These are phyloP conservation scores for Dreissena rostriformis DNA, from an alignment of 1,140 invertebrate species.

Conservation along the genomic window DNA sequence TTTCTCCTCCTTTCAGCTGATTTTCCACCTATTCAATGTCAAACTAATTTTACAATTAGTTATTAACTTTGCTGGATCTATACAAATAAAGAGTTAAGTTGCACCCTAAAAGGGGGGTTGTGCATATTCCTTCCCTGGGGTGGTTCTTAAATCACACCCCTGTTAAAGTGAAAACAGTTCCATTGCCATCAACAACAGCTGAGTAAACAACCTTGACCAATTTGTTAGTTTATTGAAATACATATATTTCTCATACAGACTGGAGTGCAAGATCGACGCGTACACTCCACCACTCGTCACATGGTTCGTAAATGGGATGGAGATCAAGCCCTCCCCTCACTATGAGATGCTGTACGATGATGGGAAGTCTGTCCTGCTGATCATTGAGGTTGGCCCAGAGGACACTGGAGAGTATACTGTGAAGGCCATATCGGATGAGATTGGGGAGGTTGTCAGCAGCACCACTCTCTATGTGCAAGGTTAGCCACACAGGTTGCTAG, in stretches of 20 bases:
- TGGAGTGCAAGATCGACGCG: conserved; percentile 77
- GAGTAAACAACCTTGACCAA: no score
- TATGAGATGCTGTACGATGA: conserved; percentile 79
- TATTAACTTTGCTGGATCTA: no score
- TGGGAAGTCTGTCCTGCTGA: conserved; percentile 76
- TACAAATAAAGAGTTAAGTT: no score
- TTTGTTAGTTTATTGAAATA: no score
- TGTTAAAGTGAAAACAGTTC: no score
- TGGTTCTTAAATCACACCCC: no score
- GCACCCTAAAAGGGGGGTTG: no score
- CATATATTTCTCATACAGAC: conserved; percentile 59
- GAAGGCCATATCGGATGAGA: conserved; percentile 90
- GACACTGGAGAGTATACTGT: conserved; percentile 98
- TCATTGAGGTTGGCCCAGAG: conserved; percentile 94
- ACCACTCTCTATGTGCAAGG: conserved; percentile 80
- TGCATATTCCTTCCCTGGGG: no score
- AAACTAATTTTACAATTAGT: no score
- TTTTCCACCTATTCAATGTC: no score
- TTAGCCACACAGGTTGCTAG: conserved; percentile 47
- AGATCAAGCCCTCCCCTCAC: conserved; percentile 79
- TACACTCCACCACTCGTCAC: conserved; percentile 77
- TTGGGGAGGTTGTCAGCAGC: conserved; percentile 88
- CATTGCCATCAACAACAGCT: no score
- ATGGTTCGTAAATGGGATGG: conserved; percentile 81
- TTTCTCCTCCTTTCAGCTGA: no score